Base-by-base conservation (phyloP, 2,888 invertebrate genomes). In the Aleiodes leptofemur region DNA sequence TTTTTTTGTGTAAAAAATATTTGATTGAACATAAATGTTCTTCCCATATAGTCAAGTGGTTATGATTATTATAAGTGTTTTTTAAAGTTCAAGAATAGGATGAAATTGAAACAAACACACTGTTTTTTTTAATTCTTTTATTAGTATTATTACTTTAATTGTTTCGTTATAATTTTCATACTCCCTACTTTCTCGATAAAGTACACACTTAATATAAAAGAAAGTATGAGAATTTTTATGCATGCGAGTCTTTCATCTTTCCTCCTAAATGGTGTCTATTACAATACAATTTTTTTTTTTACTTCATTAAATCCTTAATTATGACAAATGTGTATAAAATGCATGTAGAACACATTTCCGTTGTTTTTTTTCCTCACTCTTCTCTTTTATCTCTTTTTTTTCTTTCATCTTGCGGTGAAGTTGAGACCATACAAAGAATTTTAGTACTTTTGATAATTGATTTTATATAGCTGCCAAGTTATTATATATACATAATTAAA, bases 181-280 rank as follows among this genome's bases (percentile, higher is more conserved):
- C 51, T 68, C 51, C 68, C 68, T 68, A 75, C 75, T 75, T 72
- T 75, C 71, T 68, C 57, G 70, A 72, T 68, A 43, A 72, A 71
- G 59, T 71, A 59, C 59, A 57, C 57, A 59, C 29, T 48, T 48
- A 71, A 71, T 59, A 59, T 50, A 71, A 71, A 71, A 59, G 57
- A 59, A 71, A 71, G 57, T 50, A 50, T 59, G 48, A 71, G 59
- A 71, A 71, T 50, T 48, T n/a, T 71, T 14, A 59, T 68, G 68
- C 51, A 68, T 68, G 68, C 68, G 68, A 68, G 68, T 68, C 68
- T 68, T 68, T 68, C 68, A 68, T 68, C 68, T 68, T 68, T 68
- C 51, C 68, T 68, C 68, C 68, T 68, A 68, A 64, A 64, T 64
- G 64, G 64, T 64, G 64, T 64, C 64, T 64, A 64, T 48, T 64